A percentile compares a stretch with the other conserved stretches of the same genome.
Evolutionary conservation across 2,888 invertebrate species (phyloP).

Genomic region (Odiellus spinosus): DNA sequence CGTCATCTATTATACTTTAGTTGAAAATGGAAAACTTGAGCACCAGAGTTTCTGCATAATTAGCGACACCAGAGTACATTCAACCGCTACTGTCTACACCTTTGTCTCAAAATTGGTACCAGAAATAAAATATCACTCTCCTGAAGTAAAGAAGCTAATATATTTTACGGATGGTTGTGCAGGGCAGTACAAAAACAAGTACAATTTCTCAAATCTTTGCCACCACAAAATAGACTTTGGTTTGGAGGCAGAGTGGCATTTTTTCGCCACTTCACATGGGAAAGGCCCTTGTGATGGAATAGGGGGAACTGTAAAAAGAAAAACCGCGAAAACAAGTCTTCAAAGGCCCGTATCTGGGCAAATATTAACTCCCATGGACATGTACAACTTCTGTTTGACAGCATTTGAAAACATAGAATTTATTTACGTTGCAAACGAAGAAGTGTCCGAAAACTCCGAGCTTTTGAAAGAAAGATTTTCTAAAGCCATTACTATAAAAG

Average conservation of each 20-base stretch:
- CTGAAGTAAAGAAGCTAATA: no score
- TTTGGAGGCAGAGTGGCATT: slow-evolving; percentile 21
- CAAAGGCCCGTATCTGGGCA: slow-evolving; percentile 10
- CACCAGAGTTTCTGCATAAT: no score
- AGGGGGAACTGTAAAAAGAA: no score
- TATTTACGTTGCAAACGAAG: neutral
- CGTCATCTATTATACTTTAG: slow-evolving; percentile 4
- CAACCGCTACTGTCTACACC: no score
- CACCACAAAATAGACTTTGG: slow-evolving; percentile 19
- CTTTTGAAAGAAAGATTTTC: neutral
- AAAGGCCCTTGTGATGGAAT: slow-evolving; percentile 20
- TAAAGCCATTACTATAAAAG: slow-evolving; percentile 4
- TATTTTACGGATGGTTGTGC: slow-evolving; percentile 18
- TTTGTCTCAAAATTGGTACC: no score
- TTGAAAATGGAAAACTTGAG: no score
- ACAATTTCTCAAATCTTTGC: slow-evolving; percentile 14
- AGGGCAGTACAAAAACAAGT: slow-evolving; percentile 21
- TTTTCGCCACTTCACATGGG: slow-evolving; percentile 21
- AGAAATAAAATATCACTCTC: no score
- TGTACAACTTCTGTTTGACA: slow-evolving; percentile 1
- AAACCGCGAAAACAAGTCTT: no score
- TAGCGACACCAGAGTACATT: no score
- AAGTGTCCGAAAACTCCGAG: neutral
- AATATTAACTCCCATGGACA: slow-evolving; percentile 1
- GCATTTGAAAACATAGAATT: slow-evolving; percentile 1